Evolutionary conservation across 2,113 vertebrate genomes (phyloP).

Genomic region (Galeopterus variegatus): DNA sequence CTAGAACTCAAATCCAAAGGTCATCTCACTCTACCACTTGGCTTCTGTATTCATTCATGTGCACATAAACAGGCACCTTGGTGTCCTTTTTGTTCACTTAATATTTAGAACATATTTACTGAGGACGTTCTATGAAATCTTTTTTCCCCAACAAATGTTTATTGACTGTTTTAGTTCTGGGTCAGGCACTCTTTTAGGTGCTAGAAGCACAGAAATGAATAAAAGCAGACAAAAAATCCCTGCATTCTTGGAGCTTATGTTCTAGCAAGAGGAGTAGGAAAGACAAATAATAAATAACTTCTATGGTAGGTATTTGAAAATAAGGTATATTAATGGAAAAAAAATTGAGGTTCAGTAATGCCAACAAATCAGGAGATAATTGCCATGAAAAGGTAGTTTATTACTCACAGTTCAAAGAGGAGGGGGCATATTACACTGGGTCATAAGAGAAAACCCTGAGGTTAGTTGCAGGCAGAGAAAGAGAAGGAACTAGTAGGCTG

Average conservation of each 20-base stretch:
- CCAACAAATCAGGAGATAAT: not conserved
- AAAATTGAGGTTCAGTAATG: not conserved
- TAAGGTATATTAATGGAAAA: not conserved
- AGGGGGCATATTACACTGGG: accelerated
- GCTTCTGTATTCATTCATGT: not conserved
- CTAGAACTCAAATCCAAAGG: not conserved
- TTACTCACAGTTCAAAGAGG: not conserved
- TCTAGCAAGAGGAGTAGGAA: not conserved
- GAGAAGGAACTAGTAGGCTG: not conserved
- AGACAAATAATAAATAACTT: not conserved
- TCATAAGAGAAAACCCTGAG: not conserved
- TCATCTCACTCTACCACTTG: not conserved
- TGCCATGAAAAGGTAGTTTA: not conserved
- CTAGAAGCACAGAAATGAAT: not conserved
- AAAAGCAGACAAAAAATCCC: not conserved
- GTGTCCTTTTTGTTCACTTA: not conserved
- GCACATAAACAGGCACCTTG: not conserved
- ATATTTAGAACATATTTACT: not conserved
- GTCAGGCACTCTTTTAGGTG: not conserved
- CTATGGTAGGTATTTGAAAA: not conserved
- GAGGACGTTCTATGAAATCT: not conserved
- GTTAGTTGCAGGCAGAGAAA: not conserved
- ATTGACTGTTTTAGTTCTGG: not conserved
- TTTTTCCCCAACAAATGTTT: not conserved
- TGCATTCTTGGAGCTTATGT: not conserved